These are phyloP conservation scores for Bostrychus sinensis DNA, from an alignment of 2,113 vertebrate genomes.

Conservation along the genomic window DNA sequence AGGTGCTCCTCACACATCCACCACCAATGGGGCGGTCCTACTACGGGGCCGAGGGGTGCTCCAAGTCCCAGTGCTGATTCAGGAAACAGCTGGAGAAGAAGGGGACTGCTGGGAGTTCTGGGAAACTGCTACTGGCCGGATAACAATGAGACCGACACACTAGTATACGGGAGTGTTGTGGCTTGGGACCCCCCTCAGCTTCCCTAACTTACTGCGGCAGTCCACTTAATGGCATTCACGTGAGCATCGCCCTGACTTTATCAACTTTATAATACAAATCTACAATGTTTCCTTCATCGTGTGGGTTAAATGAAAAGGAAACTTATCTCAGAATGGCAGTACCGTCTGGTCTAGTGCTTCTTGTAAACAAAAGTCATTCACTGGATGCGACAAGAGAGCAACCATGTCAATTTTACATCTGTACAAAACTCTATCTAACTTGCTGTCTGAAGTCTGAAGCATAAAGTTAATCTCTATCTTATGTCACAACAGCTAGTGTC, in stretches of 20 bases:
- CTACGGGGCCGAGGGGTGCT: slow-evolving; percentile 55
- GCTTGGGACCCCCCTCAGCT: slow-evolving; percentile 13
- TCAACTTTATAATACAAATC: slow-evolving; percentile 7
- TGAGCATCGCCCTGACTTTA: slow-evolving; percentile 17
- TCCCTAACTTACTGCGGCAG: slow-evolving; percentile 35
- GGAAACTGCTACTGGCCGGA: slow-evolving; percentile 64
- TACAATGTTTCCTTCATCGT: slow-evolving; percentile 22
- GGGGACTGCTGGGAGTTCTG: slow-evolving; percentile 47
- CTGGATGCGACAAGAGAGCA: slow-evolving; percentile 25
- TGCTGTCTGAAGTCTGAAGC: too few species aligned
- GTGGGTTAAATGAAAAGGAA: slow-evolving; percentile 26
- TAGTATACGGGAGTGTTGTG: slow-evolving; percentile 16
- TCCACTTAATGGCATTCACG: slow-evolving; percentile 52
- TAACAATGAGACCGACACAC: slow-evolving; percentile 65
- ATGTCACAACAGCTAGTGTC: slow-evolving; percentile 18
- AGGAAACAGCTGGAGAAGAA: slow-evolving; percentile 81
- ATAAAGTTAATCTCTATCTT: slow-evolving; percentile 5
- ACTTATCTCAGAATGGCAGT: slow-evolving; percentile 55
- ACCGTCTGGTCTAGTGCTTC: slow-evolving; percentile 56
- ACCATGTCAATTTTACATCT: slow-evolving; percentile 55
- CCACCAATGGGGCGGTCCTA: slow-evolving; percentile 55
- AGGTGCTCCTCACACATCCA: slow-evolving; percentile 63
- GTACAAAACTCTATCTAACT: slow-evolving; percentile 32
- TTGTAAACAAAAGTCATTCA: slow-evolving; percentile 70
- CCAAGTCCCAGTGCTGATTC: slow-evolving; percentile 68